These are phyloP conservation scores for Drosophila virilis DNA, from an alignment of 1,140 invertebrate genomes.

Conservation along the genomic window DNA sequence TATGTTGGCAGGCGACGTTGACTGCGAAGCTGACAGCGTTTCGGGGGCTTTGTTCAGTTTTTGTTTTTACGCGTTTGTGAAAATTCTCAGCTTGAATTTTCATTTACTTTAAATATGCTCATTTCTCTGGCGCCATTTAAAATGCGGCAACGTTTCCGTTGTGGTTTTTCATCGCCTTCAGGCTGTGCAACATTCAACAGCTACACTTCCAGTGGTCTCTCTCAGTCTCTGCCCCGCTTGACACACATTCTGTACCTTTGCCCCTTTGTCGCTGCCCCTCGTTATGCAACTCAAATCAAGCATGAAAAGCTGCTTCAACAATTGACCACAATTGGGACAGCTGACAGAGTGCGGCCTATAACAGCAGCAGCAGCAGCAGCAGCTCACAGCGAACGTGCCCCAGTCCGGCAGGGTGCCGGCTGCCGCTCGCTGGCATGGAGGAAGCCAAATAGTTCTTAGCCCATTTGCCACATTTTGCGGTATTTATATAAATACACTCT, in stretches of 20 bases:
- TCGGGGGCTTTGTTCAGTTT: too few relatives aligned
- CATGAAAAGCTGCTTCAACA: constrained; percentile 51
- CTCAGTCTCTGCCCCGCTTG: constrained; percentile 17
- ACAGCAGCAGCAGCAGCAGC: constrained; percentile 11
- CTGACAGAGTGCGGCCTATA: constrained; percentile 27
- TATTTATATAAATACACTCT: constrained; percentile 37
- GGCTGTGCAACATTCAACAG: constrained; percentile 20
- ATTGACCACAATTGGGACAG: constrained; percentile 80
- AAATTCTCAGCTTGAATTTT: constrained; percentile 17
- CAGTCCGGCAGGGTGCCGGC: background rate
- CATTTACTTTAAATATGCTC: constrained; percentile 1
- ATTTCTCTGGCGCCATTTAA: constrained; percentile 45
- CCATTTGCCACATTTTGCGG: constrained; percentile 67
- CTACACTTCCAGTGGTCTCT: constrained; percentile 12
- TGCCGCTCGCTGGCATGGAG: constrained; percentile 13
- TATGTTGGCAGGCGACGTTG: constrained; percentile 19
- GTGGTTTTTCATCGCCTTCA: constrained; percentile 31
- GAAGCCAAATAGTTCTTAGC: constrained; percentile 80
- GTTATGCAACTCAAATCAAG: constrained; percentile 70
- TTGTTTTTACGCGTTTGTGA: too few relatives aligned
- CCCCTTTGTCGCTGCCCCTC: constrained; percentile 12
- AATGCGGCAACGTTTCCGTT: constrained; percentile 44
- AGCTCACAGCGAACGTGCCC: constrained; percentile 21
- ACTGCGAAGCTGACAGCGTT: too few relatives aligned
- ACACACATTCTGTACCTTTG: constrained; percentile 31